Evolutionary conservation across 2,113 vertebrate genomes (phyloP).

Genomic region (Pseudorhombus dupliciocellatus): DNA sequence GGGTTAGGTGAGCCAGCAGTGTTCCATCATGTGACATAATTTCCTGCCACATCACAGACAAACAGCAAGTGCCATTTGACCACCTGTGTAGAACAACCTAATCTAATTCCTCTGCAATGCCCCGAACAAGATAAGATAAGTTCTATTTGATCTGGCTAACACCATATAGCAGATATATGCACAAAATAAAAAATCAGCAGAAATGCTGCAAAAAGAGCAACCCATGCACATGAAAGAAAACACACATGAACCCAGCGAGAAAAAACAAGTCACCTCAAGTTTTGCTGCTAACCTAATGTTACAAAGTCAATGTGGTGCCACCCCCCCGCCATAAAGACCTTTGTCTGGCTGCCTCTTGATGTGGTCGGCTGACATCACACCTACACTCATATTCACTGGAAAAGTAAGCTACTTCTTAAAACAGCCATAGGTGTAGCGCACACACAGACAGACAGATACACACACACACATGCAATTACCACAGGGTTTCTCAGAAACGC

Average conservation of each 20-base stretch:
- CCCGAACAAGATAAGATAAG: slow-evolving; percentile 37
- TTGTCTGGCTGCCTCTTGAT: slow-evolving; percentile 30
- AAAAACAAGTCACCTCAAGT: too few relatives aligned
- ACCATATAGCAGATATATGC: not conserved
- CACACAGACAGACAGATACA: not conserved
- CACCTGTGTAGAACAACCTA: slow-evolving; percentile 53
- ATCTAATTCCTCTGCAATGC: slow-evolving; percentile 44
- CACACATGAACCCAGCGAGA: not conserved
- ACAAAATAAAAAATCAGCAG: not conserved
- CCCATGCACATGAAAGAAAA: not conserved
- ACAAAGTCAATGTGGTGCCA: not conserved
- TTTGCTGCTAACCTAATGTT: not conserved
- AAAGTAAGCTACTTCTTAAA: slow-evolving; percentile 68
- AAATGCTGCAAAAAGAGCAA: not conserved
- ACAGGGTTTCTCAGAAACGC: slow-evolving; percentile 74
- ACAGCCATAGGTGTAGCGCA: slow-evolving; percentile 30
- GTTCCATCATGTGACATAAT: slow-evolving; percentile 71
- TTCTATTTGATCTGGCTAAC: slow-evolving; percentile 22
- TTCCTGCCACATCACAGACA: slow-evolving; percentile 73
- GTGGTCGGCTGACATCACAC: slow-evolving; percentile 51
- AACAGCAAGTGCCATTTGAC: slow-evolving; percentile 70
- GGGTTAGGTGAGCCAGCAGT: slow-evolving; percentile 63
- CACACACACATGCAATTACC: slow-evolving; percentile 51
- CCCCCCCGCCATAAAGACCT: not conserved
- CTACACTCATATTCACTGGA: slow-evolving; percentile 64